Evolutionary conservation across 53 echinoderm and acorn worm genomes (phyloP), one percentile per base, ranked within the genome.

Genomic region (Luidia sarsii): DNA sequence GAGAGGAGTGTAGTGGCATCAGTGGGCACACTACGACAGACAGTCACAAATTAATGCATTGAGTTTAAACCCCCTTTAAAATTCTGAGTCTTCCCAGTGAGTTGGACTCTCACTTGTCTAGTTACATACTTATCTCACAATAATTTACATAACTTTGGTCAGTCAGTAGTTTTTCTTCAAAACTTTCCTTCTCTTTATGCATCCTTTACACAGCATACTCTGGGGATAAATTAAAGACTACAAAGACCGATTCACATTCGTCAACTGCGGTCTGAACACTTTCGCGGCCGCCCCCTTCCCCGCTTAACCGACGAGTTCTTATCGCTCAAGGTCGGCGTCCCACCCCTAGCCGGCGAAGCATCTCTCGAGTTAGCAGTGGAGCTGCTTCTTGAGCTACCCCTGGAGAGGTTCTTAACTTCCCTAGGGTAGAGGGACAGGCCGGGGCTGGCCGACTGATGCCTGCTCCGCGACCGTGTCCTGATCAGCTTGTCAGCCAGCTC

Each of bases 311-410:
- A n/a, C 35, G 59, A 18, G 54, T 43, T 75, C 11, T 75, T 75
- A 19, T 75, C 75, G 5, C 27, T 39, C 6, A n/a, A 15, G 24
- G 29, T 60, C 11, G 50, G 51, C 3, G 62, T 51, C 15, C 61
- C 57, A 13, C 63, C 72, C 67, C 84, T 84, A 0, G 84, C 84
- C 13, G 84, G 84, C 0, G 84, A 84, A 23, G 60, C 60, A 64
- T 84, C 84, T 34, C 84, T 48, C 21, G 89, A 89, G 27, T 85
- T 90, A 14, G 50, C 51, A 18, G 68, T 57, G 27, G 90, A 90
- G 64, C 90, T 90, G 50, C 75, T 86, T 22, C 90, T 64, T 3
- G 90, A 90, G 18, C 90, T 85, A 30, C 72, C 30, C 71, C 87
- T 87, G 23, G 87, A 75, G 45, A 75, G 54, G 45, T 35, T 59